Conservation (phyloP, 2,888 invertebrate species). For the Agrilus cyanescens region DNA sequence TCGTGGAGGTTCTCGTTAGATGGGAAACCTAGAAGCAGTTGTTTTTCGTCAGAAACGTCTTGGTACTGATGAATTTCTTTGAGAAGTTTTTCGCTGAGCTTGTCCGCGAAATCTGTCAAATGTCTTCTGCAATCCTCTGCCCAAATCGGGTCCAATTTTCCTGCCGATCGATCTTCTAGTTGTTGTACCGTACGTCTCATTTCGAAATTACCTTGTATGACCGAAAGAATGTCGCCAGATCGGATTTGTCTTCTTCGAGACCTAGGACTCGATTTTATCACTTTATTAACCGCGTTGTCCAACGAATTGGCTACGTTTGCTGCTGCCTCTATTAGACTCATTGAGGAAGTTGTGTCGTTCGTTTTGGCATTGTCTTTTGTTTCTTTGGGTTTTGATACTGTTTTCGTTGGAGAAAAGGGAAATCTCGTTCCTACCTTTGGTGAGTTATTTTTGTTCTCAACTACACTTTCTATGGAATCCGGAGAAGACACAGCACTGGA, state of each 20-base stretch:
- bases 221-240: conserved; percentile 36
- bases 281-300: conserved; percentile 57
- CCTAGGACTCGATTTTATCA: conserved; percentile 50
- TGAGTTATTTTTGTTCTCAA: conserved; percentile 8
- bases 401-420: conserved; percentile 14
- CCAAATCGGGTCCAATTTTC: conserved; percentile 36
- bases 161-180: conserved; percentile 23
- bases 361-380: conserved; percentile 3
- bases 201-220: conserved; percentile 19
- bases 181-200: conserved; percentile 1
- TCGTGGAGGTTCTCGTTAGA: conserved; percentile 42
- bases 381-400: neutral
- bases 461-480: conserved; percentile 73
- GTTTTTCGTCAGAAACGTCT: conserved; percentile 39
- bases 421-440: conserved; percentile 5
- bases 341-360: conserved; percentile 24
- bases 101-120: conserved; percentile 68
- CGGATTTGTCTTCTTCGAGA: conserved; percentile 41
- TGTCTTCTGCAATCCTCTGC: conserved; percentile 56
- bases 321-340: conserved; percentile 50
- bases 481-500: conserved; percentile 80
- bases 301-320: conserved; percentile 52
- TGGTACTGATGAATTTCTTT: conserved; percentile 59
- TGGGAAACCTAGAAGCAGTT: conserved; percentile 31
- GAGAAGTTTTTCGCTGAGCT: conserved; percentile 67